A percentile compares a stretch with the other conserved stretches of the same genome.
Evolutionary conservation across 2,113 vertebrate genomes (phyloP).

Genomic region (Elanus axillaris): DNA sequence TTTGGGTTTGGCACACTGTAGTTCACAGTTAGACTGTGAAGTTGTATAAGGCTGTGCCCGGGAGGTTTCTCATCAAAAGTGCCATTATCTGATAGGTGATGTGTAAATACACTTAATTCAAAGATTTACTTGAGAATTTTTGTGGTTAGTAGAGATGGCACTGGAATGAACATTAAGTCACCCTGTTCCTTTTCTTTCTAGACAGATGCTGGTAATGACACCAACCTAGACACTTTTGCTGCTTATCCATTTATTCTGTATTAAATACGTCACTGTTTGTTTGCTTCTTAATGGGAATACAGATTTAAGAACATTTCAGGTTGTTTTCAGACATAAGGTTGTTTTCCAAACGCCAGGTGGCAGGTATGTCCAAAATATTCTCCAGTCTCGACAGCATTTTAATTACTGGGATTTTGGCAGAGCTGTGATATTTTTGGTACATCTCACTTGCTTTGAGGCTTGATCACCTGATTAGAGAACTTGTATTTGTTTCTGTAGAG

Average conservation of each 20-base stretch:
- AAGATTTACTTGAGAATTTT: background rate
- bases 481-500: background rate
- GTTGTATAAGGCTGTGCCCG: background rate
- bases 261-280: background rate
- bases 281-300: background rate
- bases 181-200: background rate
- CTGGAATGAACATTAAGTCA: background rate
- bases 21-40: background rate
- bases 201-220: background rate
- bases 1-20: background rate
- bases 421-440: background rate
- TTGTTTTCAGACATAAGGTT: background rate
- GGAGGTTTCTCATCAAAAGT: background rate
- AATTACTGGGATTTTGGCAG: background rate
- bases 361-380: slow-evolving; percentile 1
- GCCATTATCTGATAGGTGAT: background rate
- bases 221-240: background rate
- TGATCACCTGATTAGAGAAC: background rate
- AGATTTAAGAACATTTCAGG: background rate
- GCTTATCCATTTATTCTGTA: background rate
- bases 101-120: background rate
- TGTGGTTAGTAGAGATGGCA: background rate
- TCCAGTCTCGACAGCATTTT: background rate
- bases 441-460: background rate
- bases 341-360: slow-evolving; percentile 30